Conservation (phyloP, 2,797 vertebrate species). For the Astyanax mexicanus region DNA sequence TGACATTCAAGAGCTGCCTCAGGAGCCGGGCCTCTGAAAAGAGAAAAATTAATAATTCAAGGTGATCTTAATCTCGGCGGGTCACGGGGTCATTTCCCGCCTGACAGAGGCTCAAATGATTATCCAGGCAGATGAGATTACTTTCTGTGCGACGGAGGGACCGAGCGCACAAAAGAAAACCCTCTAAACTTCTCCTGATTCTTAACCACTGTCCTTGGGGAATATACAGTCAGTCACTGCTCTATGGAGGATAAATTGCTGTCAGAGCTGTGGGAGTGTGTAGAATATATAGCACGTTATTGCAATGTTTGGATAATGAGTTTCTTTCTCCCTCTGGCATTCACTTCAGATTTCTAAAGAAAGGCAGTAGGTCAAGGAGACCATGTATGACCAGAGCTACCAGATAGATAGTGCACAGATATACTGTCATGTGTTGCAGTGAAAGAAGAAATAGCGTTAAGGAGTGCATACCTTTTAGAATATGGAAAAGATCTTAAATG, state of each 20-base stretch:
- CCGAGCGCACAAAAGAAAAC: constrained; percentile 59
- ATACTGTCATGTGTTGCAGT: background rate
- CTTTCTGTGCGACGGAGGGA: constrained; percentile 64
- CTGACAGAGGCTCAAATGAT: constrained; percentile 60
- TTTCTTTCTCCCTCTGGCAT: constrained; percentile 56
- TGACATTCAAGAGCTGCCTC: constrained; percentile 50
- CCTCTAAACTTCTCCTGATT: constrained; percentile 51
- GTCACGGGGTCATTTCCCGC: constrained; percentile 56
- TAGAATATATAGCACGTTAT: constrained; percentile 48
- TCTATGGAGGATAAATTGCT: constrained; percentile 52
- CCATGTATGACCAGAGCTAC: background rate
- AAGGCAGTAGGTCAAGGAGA: constrained; percentile 38
- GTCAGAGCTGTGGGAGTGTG: constrained; percentile 56
- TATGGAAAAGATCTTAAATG: no score
- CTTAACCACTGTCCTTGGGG: constrained; percentile 63
- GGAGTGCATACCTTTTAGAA: background rate
- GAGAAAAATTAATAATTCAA: constrained; percentile 67
- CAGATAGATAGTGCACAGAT: background rate
- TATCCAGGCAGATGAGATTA: constrained; percentile 72
- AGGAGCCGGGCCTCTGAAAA: constrained; percentile 51
- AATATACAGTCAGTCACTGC: constrained; percentile 50
- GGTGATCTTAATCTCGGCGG: constrained; percentile 64
- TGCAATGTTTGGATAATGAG: constrained; percentile 64
- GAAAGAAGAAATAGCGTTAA: background rate
- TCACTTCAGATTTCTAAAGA: background rate